Evolutionary conservation across 2,888 invertebrate species (phyloP).

Genomic region (Sipunculus nudus): DNA sequence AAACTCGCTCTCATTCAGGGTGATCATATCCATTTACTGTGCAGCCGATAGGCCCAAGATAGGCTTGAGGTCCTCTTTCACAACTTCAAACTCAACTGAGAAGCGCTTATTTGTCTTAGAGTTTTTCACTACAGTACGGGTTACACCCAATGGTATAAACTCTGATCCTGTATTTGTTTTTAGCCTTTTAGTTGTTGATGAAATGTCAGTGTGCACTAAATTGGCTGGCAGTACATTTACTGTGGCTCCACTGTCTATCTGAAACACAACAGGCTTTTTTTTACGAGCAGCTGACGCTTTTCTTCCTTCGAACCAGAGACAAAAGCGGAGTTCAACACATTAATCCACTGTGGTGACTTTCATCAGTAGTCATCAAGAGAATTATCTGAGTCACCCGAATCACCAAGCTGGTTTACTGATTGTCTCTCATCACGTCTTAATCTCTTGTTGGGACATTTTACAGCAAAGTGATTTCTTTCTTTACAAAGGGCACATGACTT

Average conservation of each 20-base stretch:
- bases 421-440: background rate
- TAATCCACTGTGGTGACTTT: conserved; percentile 5
- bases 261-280: background rate
- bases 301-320: too few relatives aligned
- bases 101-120: background rate
- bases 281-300: background rate
- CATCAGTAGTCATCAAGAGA: too few relatives aligned
- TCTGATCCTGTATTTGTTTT: background rate
- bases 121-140: background rate
- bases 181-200: background rate
- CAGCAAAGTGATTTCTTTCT: conserved; percentile 1
- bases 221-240: background rate
- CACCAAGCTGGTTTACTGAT: background rate
- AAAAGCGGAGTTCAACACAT: background rate
- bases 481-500: background rate
- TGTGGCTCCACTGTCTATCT: background rate
- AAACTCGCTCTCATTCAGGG: background rate
- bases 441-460: background rate
- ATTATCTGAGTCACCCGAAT: too few relatives aligned
- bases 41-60: background rate
- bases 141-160: too few relatives aligned
- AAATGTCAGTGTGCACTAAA: background rate
- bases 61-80: background rate
- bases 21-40: background rate
- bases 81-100: background rate